Evolutionary conservation across 2,797 vertebrate species (phyloP), one percentile per base, ranked within the genome.

Genomic region (Chloroceryle amazona): DNA sequence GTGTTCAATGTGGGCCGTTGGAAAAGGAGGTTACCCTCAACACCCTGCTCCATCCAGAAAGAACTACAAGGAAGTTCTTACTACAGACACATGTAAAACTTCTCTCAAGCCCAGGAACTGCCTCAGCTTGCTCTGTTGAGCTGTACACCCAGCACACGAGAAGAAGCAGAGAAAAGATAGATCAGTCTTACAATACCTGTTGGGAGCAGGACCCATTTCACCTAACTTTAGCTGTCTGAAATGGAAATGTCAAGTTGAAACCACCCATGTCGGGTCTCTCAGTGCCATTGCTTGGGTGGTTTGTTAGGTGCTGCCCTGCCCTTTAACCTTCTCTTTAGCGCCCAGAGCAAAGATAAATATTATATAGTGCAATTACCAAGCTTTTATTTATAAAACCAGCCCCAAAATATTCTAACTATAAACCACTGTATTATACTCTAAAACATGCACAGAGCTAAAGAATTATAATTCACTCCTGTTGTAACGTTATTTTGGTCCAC

Each of bases 311-410:
- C 19, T 60, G 10, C 1, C 0, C 11, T 70, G 37, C 17, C 42
- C 71, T 72, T 72, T 22, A n/a, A 12, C 58, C 5, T 73, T 79
- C 47, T 52, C 17, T 15, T 73, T 35, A 51, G 4, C 9, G 19
- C 11, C 17, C 28, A 57, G 6, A 62, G 16, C 13, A 61, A 79
- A 80, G n/a, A 28, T 15, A 63, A 60, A 60, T 47, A 66, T 8
- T 71, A 54, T 11, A 12, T 17, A 63, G 5, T 46, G 35, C 41
- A 74, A 42, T 42, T 84, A 74, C 66, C 86, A 90, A n/a, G 3
- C 35, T 93, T 95, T 88, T 97, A 91, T 86, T 95, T 92, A 94
- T 57, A 93, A 96, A 94, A 91, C 57, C 61, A 92, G 55, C n/a
- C 13, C 72, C 88, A 58, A 94, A 92, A 70, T 75, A 81, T 22